Conservation (phyloP, 2,797 vertebrate genomes). For the Serranus cabrilla region DNA sequence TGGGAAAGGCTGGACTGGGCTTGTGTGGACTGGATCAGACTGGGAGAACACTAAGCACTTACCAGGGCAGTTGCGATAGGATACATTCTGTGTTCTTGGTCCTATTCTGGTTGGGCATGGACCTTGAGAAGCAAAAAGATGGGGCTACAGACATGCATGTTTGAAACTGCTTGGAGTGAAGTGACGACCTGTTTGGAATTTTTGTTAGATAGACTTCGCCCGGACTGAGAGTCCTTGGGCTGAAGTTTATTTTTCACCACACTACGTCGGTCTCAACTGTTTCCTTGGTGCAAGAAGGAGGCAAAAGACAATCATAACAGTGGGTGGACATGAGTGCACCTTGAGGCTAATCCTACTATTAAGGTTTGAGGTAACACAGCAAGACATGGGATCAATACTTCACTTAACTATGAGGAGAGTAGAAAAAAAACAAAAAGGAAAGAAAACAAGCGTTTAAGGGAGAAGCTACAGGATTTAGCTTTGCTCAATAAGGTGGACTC, state of each 20-base stretch:
- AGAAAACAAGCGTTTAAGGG: constrained; percentile 38
- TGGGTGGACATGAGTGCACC: constrained; percentile 72
- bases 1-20: constrained; percentile 71
- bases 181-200: constrained; percentile 54
- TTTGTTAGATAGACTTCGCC: constrained; percentile 38
- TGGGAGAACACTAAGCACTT: constrained; percentile 82
- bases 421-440: constrained; percentile 31
- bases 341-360: constrained; percentile 77
- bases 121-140: constrained; percentile 86
- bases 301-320: constrained; percentile 71
- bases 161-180: constrained; percentile 67
- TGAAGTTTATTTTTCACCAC: constrained; percentile 51
- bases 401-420: constrained; percentile 67
- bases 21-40: constrained; percentile 72
- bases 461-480: constrained; percentile 56
- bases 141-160: constrained; percentile 81
- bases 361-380: constrained; percentile 73
- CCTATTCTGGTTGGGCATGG: constrained; percentile 85
- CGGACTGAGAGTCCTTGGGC: constrained; percentile 52
- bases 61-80: constrained; percentile 85
- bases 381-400: constrained; percentile 75
- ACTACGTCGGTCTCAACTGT: constrained; percentile 39
- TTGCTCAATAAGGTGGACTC: constrained; percentile 51
- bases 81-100: constrained; percentile 85
- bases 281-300: constrained; percentile 53